These are phyloP conservation scores for Tinea semifulvella DNA, from an alignment of 2,888 invertebrate species.

Conservation along the genomic window DNA sequence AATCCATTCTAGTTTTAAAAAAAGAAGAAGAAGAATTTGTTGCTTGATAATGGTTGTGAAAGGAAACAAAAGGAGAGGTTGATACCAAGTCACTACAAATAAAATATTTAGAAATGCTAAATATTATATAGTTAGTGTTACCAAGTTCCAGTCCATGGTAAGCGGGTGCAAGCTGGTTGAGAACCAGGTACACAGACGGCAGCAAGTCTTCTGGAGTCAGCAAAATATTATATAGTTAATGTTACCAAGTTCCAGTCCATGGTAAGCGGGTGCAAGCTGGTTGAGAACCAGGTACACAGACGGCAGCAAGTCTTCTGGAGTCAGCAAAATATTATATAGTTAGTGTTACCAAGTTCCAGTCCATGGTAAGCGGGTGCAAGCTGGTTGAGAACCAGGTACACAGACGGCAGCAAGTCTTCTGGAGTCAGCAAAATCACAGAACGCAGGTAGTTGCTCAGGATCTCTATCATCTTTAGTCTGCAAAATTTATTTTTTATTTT, in stretches of 20 bases:
- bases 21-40: too few relatives aligned
- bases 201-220: slow-evolving; percentile 90
- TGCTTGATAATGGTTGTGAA: too few relatives aligned
- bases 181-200: slow-evolving; percentile 90
- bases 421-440: slow-evolving; percentile 91
- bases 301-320: slow-evolving; percentile 88
- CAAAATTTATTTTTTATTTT: background rate
- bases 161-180: slow-evolving; percentile 96
- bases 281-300: slow-evolving; percentile 96
- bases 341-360: slow-evolving; percentile 64
- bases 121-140: too few relatives aligned
- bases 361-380: slow-evolving; percentile 93
- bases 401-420: slow-evolving; percentile 86
- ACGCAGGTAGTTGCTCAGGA: slow-evolving; percentile 88
- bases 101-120: too few relatives aligned
- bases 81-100: too few relatives aligned
- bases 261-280: slow-evolving; percentile 94
- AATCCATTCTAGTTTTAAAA: too few relatives aligned
- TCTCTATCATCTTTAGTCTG: slow-evolving; percentile 86
- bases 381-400: slow-evolving; percentile 96
- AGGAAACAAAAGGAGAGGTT: too few relatives aligned
- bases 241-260: slow-evolving; percentile 70
- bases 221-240: too few relatives aligned
- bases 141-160: slow-evolving; percentile 79
- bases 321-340: slow-evolving; percentile 77